A percentile compares a stretch with the other conserved stretches of the same genome.
Conservation (phyloP, 1,140 invertebrate genomes). For the Euglossa dilemma region DNA sequence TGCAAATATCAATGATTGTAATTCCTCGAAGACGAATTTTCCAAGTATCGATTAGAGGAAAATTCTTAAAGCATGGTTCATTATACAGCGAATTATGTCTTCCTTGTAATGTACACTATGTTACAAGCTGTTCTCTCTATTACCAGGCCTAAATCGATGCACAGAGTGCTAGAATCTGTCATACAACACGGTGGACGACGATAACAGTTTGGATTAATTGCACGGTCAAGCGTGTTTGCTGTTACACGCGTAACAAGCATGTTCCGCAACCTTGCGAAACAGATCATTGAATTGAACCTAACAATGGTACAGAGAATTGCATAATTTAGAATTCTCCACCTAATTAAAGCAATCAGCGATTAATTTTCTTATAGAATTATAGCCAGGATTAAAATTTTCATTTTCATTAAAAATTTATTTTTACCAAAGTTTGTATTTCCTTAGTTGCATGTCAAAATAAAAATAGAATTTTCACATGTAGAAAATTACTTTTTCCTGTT, state of each 20-base stretch:
- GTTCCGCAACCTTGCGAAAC: conserved; percentile 14
- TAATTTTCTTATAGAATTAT: too few relatives aligned
- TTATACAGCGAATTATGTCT: neutral
- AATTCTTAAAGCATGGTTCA: neutral
- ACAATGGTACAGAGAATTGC: neutral
- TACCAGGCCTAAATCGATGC: conserved; percentile 10
- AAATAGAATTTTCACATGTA: too few relatives aligned
- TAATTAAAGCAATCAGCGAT: neutral
- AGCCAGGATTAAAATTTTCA: too few relatives aligned
- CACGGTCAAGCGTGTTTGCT: conserved; percentile 40
- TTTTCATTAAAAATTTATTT: too few relatives aligned
- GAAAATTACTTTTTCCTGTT: too few relatives aligned
- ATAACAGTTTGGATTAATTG: conserved; percentile 51
- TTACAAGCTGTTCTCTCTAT: conserved; percentile 12
- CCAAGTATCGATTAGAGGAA: too few relatives aligned
- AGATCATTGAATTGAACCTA: conserved; percentile 23
- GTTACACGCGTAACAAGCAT: conserved; percentile 41
- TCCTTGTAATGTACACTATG: neutral
- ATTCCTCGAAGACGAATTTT: too few relatives aligned
- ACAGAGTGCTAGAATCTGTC: conserved; percentile 24
- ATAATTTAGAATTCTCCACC: conserved; percentile 18
- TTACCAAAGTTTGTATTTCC: too few relatives aligned
- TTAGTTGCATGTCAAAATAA: too few relatives aligned
- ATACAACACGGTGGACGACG: conserved; percentile 27
- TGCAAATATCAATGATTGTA: too few relatives aligned